These are phyloP conservation scores for Argynnis bischoffii DNA, from an alignment of 2,888 invertebrate species.

Conservation along the genomic window DNA sequence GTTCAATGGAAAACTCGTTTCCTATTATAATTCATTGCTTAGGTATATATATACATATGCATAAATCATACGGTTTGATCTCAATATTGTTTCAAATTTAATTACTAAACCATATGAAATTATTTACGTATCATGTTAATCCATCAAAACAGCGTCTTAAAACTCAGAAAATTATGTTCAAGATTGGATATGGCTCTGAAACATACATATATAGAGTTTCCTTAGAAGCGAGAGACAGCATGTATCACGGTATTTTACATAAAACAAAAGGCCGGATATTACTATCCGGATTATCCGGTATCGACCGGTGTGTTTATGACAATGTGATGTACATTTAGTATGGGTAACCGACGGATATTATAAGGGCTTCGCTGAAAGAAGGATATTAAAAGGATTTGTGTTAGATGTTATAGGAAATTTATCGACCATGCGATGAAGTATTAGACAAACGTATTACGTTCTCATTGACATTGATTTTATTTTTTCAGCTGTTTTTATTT, in stretches of 20 bases:
- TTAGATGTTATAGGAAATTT: conserved; percentile 43
- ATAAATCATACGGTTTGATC: too few species aligned
- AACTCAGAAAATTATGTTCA: conserved; percentile 8
- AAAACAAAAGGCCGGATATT: conserved; percentile 62
- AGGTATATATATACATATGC: too few species aligned
- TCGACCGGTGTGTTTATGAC: conserved; percentile 52
- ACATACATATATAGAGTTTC: not conserved
- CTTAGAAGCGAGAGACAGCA: conserved; percentile 16
- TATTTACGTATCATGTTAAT: not conserved
- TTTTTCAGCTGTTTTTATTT: too few species aligned
- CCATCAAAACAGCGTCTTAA: conserved; percentile 8
- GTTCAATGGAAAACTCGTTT: too few species aligned
- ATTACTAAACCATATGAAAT: conserved; percentile 6
- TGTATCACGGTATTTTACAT: conserved; percentile 35
- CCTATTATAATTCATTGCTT: too few species aligned
- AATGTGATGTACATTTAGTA: conserved; percentile 42
- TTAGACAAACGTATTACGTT: too few species aligned
- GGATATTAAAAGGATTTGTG: conserved; percentile 55
- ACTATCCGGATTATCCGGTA: conserved; percentile 64
- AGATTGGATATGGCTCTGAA: conserved; percentile 4
- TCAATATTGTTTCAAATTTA: conserved; percentile 1
- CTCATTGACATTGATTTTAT: too few species aligned
- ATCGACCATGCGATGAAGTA: conserved; percentile 23
- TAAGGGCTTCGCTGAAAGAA: conserved; percentile 55
- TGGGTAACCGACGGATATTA: conserved; percentile 48